Percentiles rank a stretch among this genome's conserved stretches.
Evolutionary conservation across 2,888 invertebrate genomes (phyloP).

Genomic region (Diarsia rubi): DNA sequence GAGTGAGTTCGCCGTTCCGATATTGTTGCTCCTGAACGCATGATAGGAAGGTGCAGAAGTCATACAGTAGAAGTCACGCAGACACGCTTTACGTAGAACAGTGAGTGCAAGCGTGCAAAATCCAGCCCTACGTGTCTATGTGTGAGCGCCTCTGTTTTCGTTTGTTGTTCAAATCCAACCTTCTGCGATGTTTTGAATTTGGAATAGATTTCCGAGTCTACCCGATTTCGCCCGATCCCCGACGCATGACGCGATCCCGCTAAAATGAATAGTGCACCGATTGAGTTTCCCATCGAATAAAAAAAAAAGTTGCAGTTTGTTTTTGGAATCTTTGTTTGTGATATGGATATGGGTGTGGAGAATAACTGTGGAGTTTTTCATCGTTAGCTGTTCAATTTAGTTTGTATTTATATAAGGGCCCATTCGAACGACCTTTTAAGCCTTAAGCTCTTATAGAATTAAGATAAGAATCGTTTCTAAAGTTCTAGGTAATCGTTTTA

Average conservation of each 20-base stretch:
- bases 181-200: background rate
- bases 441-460: background rate
- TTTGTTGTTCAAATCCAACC: background rate
- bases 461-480: too few species aligned
- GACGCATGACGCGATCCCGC: constrained; percentile 42
- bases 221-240: constrained; percentile 20
- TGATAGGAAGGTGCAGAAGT: background rate
- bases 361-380: constrained; percentile 17
- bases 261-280: constrained; percentile 51
- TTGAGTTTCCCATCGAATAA: constrained; percentile 39
- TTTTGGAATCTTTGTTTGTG: constrained; percentile 31
- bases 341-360: constrained; percentile 7
- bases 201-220: constrained; percentile 2
- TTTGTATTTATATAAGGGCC: background rate
- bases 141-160: background rate
- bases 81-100: background rate
- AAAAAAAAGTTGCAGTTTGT: constrained; percentile 19
- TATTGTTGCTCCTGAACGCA: constrained; percentile 44
- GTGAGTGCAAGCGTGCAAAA: background rate
- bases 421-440: background rate
- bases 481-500: too few species aligned
- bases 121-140: background rate
- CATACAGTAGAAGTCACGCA: background rate
- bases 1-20: constrained; percentile 45
- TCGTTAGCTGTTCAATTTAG: constrained; percentile 8